Evolutionary conservation across 2,113 vertebrate genomes (phyloP).

Genomic region (Ophiodon elongatus): DNA sequence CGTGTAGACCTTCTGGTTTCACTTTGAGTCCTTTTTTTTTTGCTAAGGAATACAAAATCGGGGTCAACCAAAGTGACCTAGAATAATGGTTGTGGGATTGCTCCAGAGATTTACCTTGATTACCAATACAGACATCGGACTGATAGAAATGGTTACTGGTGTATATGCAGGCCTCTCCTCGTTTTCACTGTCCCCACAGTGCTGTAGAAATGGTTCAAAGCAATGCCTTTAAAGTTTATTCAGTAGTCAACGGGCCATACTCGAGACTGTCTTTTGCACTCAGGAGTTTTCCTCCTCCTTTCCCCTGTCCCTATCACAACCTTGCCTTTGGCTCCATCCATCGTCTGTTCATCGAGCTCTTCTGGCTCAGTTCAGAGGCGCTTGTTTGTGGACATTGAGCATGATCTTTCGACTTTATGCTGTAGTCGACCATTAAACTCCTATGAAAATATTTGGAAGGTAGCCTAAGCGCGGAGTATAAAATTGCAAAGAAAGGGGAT

Average conservation of each 20-base stretch:
- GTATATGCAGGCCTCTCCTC: conserved; percentile 25
- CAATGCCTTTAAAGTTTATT: conserved; percentile 17
- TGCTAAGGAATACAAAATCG: conserved; percentile 48
- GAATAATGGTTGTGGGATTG: conserved; percentile 58
- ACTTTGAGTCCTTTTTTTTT: conserved; percentile 53
- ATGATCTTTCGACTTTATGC: conserved; percentile 39
- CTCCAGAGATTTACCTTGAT: conserved; percentile 66
- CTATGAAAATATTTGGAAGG: conserved; percentile 46
- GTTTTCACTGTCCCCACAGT: conserved; percentile 17
- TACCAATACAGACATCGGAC: conserved; percentile 65
- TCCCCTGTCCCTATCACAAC: conserved; percentile 13
- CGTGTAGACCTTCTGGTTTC: conserved; percentile 68
- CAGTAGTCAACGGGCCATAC: conserved; percentile 28
- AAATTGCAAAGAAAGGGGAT: conserved; percentile 41
- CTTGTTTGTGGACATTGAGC: conserved; percentile 51
- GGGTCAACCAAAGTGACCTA: conserved; percentile 65
- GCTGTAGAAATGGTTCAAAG: conserved; percentile 16
- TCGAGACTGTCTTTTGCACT: conserved; percentile 6
- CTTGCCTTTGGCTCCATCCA: conserved; percentile 34
- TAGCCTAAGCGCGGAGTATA: conserved; percentile 23
- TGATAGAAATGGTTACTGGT: conserved; percentile 52
- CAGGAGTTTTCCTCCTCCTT: conserved; percentile 4
- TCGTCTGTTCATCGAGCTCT: not conserved
- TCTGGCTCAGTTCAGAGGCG: conserved; percentile 2
- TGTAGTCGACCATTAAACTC: conserved; percentile 42